Base-by-base conservation (phyloP, 2,888 invertebrate genomes). In the Hybos culiciformis region DNA sequence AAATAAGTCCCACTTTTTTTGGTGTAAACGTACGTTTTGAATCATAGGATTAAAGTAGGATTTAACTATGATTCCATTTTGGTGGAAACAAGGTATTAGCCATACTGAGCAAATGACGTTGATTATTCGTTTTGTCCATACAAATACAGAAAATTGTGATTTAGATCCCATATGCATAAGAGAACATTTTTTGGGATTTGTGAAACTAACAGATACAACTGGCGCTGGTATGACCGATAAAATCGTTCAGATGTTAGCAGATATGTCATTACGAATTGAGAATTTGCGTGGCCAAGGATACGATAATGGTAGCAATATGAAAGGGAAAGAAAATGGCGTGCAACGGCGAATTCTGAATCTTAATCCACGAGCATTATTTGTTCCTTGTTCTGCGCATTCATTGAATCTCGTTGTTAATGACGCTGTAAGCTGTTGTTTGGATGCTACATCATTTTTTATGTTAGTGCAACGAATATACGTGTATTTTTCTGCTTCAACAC, bases 221-320 rank as follows among this genome's bases (percentile, higher is more conserved):
- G 34, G 41, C 3, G 32, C 44, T 40, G 46, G 46, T 14, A 40
- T 44, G 23, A 33, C 21, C n/a, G 19, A 37, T 14, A 46, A 40
- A 37, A 21, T 48, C 8, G 24, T 44, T 34, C 39, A 46, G 29
- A 38, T n/a, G 18, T 41, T 41, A 26, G 7, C n/a, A 21, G 20
- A 29, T 12, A 12, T 18, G 5, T 19, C 29, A 5, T 18, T 41
- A 8, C 18, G 15, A 4, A 18, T 41, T 33, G 14, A 26, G 26
- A 26, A 26, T 12, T 26, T 26, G 26, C 26, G 26, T 26, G 53
- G 52, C 7, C 53, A 54, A 46, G 47, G 48, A 17, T 54, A 53
- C 42, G 55, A 57, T 47, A 56, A 57, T 51, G 56, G 53, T n/a
- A 39, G 53, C 5, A 55, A 56, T 40, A 56, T 56, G 54, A 37